Conservation (phyloP, 30 jellyfish, hydroid and myxozoan genomes). For the Catostylus mosaicus region DNA sequence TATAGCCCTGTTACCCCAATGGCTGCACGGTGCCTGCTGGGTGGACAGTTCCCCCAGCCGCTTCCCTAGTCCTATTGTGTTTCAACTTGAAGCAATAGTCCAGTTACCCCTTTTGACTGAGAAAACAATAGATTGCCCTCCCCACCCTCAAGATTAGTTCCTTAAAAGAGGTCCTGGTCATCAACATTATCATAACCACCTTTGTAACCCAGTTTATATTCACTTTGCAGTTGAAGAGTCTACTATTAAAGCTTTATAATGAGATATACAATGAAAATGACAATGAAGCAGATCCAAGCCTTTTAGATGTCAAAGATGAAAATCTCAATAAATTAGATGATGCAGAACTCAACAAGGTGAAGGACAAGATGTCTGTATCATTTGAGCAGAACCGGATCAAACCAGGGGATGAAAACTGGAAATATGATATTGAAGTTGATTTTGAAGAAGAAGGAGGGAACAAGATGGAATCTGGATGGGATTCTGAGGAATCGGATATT, state of each 20-base stretch:
- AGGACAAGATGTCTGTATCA: slow-evolving; percentile 82
- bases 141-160: too few relatives aligned
- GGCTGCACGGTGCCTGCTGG: too few relatives aligned
- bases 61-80: too few relatives aligned
- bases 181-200: too few relatives aligned
- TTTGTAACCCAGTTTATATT: too few relatives aligned
- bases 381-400: slow-evolving; percentile 83
- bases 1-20: too few relatives aligned
- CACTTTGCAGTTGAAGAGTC: slow-evolving; percentile 38
- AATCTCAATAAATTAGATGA: slow-evolving; percentile 82
- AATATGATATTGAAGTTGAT: slow-evolving; percentile 87
- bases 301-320: slow-evolving; percentile 17
- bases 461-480: slow-evolving; percentile 88
- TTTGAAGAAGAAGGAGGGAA: slow-evolving; percentile 53
- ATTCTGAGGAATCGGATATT: slow-evolving; percentile 86
- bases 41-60: too few relatives aligned
- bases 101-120: too few relatives aligned
- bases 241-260: slow-evolving; percentile 60
- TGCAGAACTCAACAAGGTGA: slow-evolving; percentile 71
- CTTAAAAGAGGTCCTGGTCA: too few relatives aligned
- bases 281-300: slow-evolving; percentile 1
- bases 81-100: too few relatives aligned
- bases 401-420: slow-evolving; percentile 94
- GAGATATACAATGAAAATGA: slow-evolving; percentile 10
- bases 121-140: too few relatives aligned